Evolutionary conservation across 2,797 vertebrate species (phyloP), one percentile per base, ranked within the genome.

Genomic region (Lithobates sylvaticus): DNA sequence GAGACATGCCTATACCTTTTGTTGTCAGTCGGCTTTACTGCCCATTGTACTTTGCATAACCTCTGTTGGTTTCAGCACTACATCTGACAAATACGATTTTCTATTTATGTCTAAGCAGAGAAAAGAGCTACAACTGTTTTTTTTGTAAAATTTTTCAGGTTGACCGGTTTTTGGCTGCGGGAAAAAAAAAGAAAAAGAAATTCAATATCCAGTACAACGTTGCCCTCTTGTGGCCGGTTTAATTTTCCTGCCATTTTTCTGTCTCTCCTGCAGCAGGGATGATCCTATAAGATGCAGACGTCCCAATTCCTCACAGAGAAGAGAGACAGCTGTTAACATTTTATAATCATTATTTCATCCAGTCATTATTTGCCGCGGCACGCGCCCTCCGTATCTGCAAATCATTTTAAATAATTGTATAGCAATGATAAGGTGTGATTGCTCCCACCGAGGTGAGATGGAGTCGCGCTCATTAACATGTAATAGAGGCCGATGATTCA

Each of bases 181-280:
- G 36, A 54, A 54, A 18, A 12, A 47, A 13, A 47, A 47, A 47
- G 1, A 47, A 47, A 2, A 47, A 16, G 18, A 69, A 23, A 2
- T 58, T 4, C 16, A 39, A 72, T 71, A 8, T 58, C 10, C 26
- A 42, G 26, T 83, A 6, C 72, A 83, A 83, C 54, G 29, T 18
- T 50, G 81, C 71, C 72, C 81, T 68, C 81, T 83, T 27, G 61
- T 76, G 81, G 15, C 26, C n/a, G 29, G 26, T 2, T n/a, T 71
- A 42, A 39, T 18, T 42, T 47, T 69, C 50, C 16, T n/a, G 5
- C 3, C 8, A 5, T 50, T 2, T 1, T 6, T 64, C 10, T 3
- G 29, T 36, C 18, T n/a, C 21, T n/a, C 10, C 21, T 65, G 0
- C 5, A 65, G 61, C 0, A n/a, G 61, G 61, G 61, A 26, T 3